These are phyloP conservation scores for Nansenia antarctica DNA, from an alignment of 2,113 vertebrate genomes.

Conservation along the genomic window DNA sequence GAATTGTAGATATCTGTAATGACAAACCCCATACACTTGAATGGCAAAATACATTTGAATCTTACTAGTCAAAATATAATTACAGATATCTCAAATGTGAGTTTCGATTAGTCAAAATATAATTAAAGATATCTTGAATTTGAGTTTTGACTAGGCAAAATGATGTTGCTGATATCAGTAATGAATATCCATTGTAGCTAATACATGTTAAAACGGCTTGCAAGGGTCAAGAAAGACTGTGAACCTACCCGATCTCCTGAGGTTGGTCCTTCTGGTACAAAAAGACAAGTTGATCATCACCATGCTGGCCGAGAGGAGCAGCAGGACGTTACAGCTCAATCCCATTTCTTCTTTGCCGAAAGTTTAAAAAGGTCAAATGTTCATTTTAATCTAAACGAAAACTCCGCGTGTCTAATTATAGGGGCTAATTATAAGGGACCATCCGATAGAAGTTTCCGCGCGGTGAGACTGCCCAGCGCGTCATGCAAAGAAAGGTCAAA, in stretches of 20 bases:
- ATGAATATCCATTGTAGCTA: not conserved
- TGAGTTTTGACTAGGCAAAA: not conserved
- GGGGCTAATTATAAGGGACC: not conserved
- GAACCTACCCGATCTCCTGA: constrained; percentile 82
- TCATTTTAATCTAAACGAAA: constrained; percentile 48
- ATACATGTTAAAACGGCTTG: no score
- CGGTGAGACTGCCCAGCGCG: constrained; percentile 13
- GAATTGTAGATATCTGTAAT: no score
- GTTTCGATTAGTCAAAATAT: not conserved
- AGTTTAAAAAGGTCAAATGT: constrained; percentile 51
- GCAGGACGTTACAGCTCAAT: constrained; percentile 55
- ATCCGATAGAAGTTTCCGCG: constrained; percentile 23
- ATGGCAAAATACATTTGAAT: no score
- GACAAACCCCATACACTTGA: no score
- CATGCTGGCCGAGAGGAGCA: constrained; percentile 73
- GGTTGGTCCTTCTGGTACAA: constrained; percentile 65
- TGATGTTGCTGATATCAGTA: not conserved
- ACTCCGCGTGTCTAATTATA: not conserved
- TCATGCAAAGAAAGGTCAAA: constrained; percentile 26
- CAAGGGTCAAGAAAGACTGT: no score
- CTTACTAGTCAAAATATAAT: not conserved
- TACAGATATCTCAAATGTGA: no score
- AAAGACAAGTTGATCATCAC: constrained; percentile 54
- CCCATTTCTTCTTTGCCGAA: constrained; percentile 72
- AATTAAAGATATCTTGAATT: not conserved